These are phyloP conservation scores for Carcharodon carcharias DNA, from an alignment of 2,797 vertebrate species.

Conservation along the genomic window DNA sequence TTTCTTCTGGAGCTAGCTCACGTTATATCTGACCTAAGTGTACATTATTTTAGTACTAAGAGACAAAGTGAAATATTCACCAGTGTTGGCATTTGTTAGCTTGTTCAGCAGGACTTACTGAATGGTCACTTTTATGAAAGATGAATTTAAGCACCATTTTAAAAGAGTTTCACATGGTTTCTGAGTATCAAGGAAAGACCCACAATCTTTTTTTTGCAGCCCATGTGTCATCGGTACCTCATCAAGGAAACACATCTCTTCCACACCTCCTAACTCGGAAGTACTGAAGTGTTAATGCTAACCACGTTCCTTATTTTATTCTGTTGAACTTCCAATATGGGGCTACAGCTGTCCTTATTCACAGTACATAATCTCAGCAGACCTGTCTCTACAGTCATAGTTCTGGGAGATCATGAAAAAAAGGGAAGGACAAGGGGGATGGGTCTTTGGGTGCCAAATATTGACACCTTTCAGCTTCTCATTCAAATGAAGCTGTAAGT, in stretches of 20 bases:
- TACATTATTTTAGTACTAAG: not conserved
- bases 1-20: not conserved
- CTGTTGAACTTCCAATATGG: not conserved
- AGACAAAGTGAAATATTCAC: not conserved
- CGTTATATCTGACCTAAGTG: not conserved
- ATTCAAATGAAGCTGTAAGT: not conserved
- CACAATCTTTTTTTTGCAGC: not conserved
- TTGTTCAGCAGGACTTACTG: not conserved
- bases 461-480: not conserved
- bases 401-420: not conserved
- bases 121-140: not conserved
- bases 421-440: not conserved
- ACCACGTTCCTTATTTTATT: not conserved
- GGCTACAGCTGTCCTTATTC: slow-evolving; percentile 7
- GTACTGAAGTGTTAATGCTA: not conserved
- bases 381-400: not conserved
- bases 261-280: not conserved
- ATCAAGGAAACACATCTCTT: not conserved
- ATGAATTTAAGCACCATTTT: not conserved
- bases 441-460: not conserved
- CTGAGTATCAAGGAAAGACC: not conserved
- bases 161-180: not conserved
- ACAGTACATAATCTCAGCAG: not conserved
- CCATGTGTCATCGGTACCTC: not conserved
- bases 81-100: not conserved